Evolutionary conservation across 2,113 vertebrate genomes (phyloP), one percentile per base, ranked within the genome.

Genomic region (Mirza zaza): DNA sequence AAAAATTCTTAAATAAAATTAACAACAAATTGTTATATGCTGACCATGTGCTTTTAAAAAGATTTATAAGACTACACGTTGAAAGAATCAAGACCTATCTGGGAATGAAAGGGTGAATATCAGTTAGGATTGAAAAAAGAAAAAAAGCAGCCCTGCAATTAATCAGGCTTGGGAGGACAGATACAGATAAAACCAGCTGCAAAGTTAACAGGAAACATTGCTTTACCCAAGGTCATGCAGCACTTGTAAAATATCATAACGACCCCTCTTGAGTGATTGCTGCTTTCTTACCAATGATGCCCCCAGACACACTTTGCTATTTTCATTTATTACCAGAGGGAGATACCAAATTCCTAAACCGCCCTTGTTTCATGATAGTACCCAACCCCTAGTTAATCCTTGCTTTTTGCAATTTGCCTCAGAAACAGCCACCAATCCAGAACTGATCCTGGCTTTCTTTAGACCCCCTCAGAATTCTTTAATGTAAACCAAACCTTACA

Each of bases 201-300:
- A 90, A 97, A 91, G 50, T 88, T 93, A 96, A 94, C 18, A 94
- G 70, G 50, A 97, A 96, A 94, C 17, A 90, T 2, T 79, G 70
- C 55, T 95, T 92, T 70, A 71, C 59, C 83, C 77, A 96, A 93
- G 76, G 92, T 93, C 73, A 93, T 42, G 71, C 0, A 92, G 65
- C 67, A 94, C 55, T 86, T 96, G 23, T 96, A 93, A 97, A 97
- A 93, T 80, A 90, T 83, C 85, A 75, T 77, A 96, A 88, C 11
- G 4, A 95, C 36, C 32, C 10, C 9, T 83, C 29, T 83, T 73
- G 42, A 84, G 48, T 90, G 42, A 92, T 68, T 71, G 86, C 23
- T 94, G 25, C 42, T 91, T 96, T 96, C 55, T 93, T 70, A 91
- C n/a, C 79, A 96, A 67, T 73, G 42, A 83, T 85, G 9, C 1